These are phyloP conservation scores for Lophotis ruficrista DNA, from an alignment of 2,113 vertebrate genomes.

Conservation along the genomic window DNA sequence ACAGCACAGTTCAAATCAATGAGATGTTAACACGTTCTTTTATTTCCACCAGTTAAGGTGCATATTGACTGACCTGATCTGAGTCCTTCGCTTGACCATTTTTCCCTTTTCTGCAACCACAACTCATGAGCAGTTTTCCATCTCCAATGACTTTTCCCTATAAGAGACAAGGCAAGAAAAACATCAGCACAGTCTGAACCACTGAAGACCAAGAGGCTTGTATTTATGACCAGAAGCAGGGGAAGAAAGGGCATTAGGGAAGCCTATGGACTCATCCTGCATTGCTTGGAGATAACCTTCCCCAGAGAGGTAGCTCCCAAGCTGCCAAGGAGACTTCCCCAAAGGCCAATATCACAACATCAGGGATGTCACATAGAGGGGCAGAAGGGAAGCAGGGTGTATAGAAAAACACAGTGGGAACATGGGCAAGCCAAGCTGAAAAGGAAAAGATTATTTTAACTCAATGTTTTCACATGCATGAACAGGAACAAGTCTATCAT, in stretches of 20 bases:
- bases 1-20: background rate
- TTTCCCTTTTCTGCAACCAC: conserved; percentile 64
- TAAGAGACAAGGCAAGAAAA: conserved; percentile 39
- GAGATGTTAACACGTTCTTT: background rate
- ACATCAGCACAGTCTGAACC: background rate
- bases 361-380: background rate
- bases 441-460: background rate
- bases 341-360: background rate
- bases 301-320: background rate
- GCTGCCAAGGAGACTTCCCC: background rate
- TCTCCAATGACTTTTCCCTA: conserved; percentile 63
- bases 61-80: conserved; percentile 51
- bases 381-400: background rate
- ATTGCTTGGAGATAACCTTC: background rate
- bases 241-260: background rate
- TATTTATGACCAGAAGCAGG: background rate
- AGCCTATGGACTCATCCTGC: background rate
- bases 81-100: conserved; percentile 57
- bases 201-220: background rate
- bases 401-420: background rate
- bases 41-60: background rate
- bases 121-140: conserved; percentile 59
- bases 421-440: background rate
- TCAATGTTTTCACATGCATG: background rate
- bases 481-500: background rate